Percentiles rank a stretch among this genome's conserved stretches.
Conservation (phyloP, 2,113 vertebrate species). For the Myxocyprinus asiaticus region DNA sequence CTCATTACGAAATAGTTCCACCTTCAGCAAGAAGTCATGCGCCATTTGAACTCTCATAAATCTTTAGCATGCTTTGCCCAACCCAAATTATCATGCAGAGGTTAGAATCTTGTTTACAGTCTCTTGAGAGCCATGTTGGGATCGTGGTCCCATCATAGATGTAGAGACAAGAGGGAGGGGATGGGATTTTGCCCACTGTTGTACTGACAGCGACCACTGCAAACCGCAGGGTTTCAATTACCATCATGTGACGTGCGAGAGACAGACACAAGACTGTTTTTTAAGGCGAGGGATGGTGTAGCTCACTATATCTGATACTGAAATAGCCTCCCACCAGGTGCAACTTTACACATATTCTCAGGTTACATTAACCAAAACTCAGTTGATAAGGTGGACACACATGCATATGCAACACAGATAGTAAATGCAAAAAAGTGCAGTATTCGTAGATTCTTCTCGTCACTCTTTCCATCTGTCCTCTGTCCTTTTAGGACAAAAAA, state of each 20-base stretch:
- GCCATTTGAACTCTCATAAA: slow-evolving; percentile 3
- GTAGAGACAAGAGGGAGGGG: slow-evolving; percentile 19
- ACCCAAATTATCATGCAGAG: background rate
- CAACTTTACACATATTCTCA: slow-evolving; percentile 67
- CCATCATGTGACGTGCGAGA: slow-evolving; percentile 62
- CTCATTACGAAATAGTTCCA: too few relatives aligned
- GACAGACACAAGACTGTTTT: slow-evolving; percentile 46
- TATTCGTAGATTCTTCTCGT: slow-evolving; percentile 1
- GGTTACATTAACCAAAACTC: slow-evolving; percentile 73
- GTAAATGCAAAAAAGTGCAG: slow-evolving; percentile 70
- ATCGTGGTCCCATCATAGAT: background rate
- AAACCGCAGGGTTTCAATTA: slow-evolving; percentile 69
- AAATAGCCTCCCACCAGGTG: slow-evolving; percentile 81
- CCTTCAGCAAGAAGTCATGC: background rate
- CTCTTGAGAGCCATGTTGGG: slow-evolving; percentile 3
- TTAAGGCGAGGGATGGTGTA: slow-evolving; percentile 58
- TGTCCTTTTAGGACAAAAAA: slow-evolving; percentile 42
- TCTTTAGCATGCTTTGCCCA: background rate
- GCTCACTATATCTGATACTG: slow-evolving; percentile 71
- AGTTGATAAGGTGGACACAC: slow-evolving; percentile 55
- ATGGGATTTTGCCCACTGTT: slow-evolving; percentile 25
- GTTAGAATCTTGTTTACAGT: slow-evolving; percentile 8
- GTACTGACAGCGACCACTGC: slow-evolving; percentile 64
- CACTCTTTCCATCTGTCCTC: slow-evolving; percentile 5
- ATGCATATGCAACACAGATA: slow-evolving; percentile 23